Evolutionary conservation across 2,888 invertebrate genomes (phyloP).

Genomic region (Furcula furcula): DNA sequence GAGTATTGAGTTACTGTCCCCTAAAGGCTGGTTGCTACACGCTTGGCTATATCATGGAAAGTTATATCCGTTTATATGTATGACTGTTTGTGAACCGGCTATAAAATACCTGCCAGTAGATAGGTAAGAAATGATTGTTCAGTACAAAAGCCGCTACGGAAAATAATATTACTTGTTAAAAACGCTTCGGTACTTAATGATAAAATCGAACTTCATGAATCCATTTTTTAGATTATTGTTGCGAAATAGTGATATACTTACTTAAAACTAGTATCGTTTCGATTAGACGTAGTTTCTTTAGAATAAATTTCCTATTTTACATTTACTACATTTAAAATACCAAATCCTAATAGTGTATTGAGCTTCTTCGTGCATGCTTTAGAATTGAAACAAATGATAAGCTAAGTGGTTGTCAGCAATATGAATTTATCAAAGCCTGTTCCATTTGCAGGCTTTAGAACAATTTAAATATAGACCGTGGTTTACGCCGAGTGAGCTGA

Average conservation of each 20-base stretch:
- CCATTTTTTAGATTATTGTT: conserved; percentile 13
- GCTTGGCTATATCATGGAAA: conserved; percentile 2
- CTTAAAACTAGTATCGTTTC: conserved; percentile 23
- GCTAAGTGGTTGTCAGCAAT: conserved; percentile 19
- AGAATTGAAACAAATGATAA: neutral
- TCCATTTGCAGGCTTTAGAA: conserved; percentile 30
- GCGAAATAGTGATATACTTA: conserved; percentile 25
- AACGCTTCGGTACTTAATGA: conserved; percentile 17
- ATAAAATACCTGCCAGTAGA: conserved; percentile 5
- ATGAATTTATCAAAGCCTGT: conserved; percentile 21
- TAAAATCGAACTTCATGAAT: conserved; percentile 26
- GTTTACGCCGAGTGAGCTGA: conserved; percentile 44
- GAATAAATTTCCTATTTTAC: conserved; percentile 2
- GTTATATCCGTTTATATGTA: conserved; percentile 3
- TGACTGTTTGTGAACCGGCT: conserved; percentile 1
- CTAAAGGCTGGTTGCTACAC: conserved; percentile 14
- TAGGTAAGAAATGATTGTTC: too few relatives aligned
- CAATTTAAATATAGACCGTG: conserved; percentile 34
- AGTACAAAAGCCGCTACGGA: neutral
- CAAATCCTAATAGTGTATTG: too few relatives aligned
- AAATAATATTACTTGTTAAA: conserved; percentile 3
- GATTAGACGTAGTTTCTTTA: conserved; percentile 27
- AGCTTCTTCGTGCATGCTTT: neutral
- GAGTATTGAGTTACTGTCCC: conserved; percentile 32
- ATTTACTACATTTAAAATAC: too few relatives aligned